These are phyloP conservation scores for Zaprionus vittiger DNA, from an alignment of 1,140 invertebrate genomes.

Conservation along the genomic window DNA sequence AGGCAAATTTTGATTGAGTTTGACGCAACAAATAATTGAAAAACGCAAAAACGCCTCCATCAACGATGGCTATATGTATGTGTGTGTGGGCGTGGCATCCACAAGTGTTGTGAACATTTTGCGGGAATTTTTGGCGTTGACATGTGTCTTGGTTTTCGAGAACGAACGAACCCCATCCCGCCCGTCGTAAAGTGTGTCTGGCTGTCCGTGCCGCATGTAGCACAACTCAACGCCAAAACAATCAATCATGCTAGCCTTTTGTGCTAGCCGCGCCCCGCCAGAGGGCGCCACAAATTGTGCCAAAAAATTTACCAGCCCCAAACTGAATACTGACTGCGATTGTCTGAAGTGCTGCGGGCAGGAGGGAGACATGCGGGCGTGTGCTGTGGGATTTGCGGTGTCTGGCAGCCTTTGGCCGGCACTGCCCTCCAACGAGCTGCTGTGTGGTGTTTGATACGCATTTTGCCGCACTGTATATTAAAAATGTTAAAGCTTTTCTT, in stretches of 20 bases:
- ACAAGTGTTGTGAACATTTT: conserved; percentile 61
- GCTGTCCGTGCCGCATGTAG: conserved; percentile 6
- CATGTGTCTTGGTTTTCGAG: conserved; percentile 62
- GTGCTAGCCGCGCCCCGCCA: conserved; percentile 22
- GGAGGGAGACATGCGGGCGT: too few relatives aligned
- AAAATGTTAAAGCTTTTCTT: conserved; percentile 4
- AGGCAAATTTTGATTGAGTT: conserved; percentile 61
- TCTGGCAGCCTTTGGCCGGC: background rate
- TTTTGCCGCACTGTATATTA: conserved; percentile 8
- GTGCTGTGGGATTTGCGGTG: background rate
- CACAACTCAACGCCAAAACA: conserved; percentile 57
- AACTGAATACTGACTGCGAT: conserved; percentile 36
- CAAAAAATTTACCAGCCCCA: conserved; percentile 55
- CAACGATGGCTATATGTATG: background rate
- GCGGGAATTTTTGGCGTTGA: conserved; percentile 66
- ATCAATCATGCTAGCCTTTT: conserved; percentile 75
- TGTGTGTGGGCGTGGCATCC: conserved; percentile 23
- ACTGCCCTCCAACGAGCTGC: background rate
- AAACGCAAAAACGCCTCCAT: conserved; percentile 5
- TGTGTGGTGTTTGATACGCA: background rate
- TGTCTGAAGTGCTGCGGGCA: conserved; percentile 5
- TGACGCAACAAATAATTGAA: conserved; percentile 43
- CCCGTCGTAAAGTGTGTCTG: background rate
- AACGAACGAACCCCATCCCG: background rate
- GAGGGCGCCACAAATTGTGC: conserved; percentile 43